phyloP scores from a whole-genome alignment of 2,888 invertebrate genomes.

The Netelia melanura region DNA sequence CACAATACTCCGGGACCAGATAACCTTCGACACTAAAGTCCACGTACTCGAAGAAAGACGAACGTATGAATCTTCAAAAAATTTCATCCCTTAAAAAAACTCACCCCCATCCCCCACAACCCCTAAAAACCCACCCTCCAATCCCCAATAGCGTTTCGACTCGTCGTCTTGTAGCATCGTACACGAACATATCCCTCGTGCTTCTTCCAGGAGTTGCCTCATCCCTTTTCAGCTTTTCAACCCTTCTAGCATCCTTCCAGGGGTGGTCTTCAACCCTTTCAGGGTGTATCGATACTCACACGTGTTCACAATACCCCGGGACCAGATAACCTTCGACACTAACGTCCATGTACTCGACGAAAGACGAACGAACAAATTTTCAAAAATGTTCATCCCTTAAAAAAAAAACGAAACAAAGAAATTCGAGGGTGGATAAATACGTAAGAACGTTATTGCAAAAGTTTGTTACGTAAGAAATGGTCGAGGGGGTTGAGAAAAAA shows the following conservation, averaged over 20 bases:
- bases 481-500: conserved; percentile 15
- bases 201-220: conserved; percentile 48
- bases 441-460: conserved; percentile 29
- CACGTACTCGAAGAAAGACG: not conserved
- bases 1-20: not conserved
- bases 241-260: conserved; percentile 8
- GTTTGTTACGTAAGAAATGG: conserved; percentile 35
- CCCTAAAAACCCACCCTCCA: not conserved
- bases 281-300: not conserved
- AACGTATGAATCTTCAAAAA: not conserved
- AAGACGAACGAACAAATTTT: not conserved
- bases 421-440: not conserved
- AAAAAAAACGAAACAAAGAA: not conserved
- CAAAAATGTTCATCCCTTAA: not conserved
- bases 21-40: not conserved
- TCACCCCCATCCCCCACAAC: conserved; percentile 22
- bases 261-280: not conserved
- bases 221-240: conserved; percentile 50
- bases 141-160: conserved; percentile 10
- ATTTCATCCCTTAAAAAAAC: conserved; percentile 6
- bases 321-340: not conserved
- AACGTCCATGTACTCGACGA: not conserved
- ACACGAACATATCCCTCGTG: conserved; percentile 33
- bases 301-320: conserved; percentile 8
- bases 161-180: conserved; percentile 20